Evolutionary conservation across 2,888 invertebrate species (phyloP).

Genomic region (Orthonevra nobilis): DNA sequence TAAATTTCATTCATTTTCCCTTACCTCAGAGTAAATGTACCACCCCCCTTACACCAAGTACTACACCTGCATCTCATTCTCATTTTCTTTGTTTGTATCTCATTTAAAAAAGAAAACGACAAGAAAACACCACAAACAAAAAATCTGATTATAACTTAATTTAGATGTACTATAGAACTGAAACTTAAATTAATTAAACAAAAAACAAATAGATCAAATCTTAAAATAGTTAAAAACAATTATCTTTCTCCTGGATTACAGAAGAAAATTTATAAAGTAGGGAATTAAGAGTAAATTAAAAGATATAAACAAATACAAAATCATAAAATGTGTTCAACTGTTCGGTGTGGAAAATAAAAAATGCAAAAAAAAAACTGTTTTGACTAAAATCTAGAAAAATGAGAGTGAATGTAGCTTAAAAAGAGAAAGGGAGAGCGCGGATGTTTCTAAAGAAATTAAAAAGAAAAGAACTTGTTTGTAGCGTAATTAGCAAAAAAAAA

Average conservation of each 20-base stretch:
- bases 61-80: conserved; percentile 53
- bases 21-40: conserved; percentile 20
- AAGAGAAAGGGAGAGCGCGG: conserved; percentile 27
- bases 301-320: conserved; percentile 24
- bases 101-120: conserved; percentile 43
- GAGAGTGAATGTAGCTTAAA: conserved; percentile 58
- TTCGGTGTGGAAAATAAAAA: conserved; percentile 61
- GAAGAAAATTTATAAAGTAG: no score
- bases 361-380: no score
- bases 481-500: conserved; percentile 57
- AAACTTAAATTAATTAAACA: conserved; percentile 34
- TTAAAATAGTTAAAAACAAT: conserved; percentile 45
- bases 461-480: conserved; percentile 50
- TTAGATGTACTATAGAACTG: conserved; percentile 23
- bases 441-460: no score
- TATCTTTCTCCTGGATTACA: conserved; percentile 53
- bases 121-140: conserved; percentile 46
- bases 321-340: conserved; percentile 67
- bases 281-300: conserved; percentile 16
- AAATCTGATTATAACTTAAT: conserved; percentile 32
- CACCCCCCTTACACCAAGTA: not conserved
- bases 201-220: conserved; percentile 54
- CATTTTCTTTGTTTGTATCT: conserved; percentile 60
- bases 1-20: conserved; percentile 54
- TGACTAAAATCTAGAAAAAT: conserved; percentile 47